Conservation (phyloP, 1,140 invertebrate species). For the Drosophila punjabiensis region DNA sequence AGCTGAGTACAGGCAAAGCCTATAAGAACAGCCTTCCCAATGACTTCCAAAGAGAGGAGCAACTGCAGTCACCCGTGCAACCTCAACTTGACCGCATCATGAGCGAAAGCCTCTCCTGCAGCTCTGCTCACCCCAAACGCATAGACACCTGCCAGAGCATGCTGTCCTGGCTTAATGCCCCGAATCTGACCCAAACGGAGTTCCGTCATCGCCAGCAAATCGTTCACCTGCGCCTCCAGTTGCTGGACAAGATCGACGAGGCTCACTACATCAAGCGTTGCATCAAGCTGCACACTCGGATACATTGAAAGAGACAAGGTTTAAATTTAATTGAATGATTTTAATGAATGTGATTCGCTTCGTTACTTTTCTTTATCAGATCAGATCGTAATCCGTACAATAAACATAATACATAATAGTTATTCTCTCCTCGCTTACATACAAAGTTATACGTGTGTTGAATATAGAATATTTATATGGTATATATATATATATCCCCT, state of each 20-base stretch:
- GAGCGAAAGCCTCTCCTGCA: background rate
- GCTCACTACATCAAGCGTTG: slow-evolving; percentile 26
- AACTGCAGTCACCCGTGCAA: background rate
- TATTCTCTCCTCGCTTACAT: slow-evolving; percentile 51
- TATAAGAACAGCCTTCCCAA: background rate
- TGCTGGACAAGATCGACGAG: slow-evolving; percentile 44
- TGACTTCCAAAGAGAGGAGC: background rate
- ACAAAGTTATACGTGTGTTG: slow-evolving; percentile 62
- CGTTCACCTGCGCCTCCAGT: slow-evolving; percentile 2
- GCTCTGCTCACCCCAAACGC: background rate
- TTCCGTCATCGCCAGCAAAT: slow-evolving; percentile 7
- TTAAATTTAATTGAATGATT: slow-evolving; percentile 52
- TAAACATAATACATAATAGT: slow-evolving; percentile 78
- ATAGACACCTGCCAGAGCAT: slow-evolving; percentile 12
- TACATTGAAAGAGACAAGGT: background rate
- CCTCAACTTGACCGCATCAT: background rate
- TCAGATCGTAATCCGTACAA: slow-evolving; percentile 65
- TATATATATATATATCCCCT: slow-evolving; percentile 49
- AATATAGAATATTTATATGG: slow-evolving; percentile 72
- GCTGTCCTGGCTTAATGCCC: slow-evolving; percentile 17
- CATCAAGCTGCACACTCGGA: slow-evolving; percentile 43
- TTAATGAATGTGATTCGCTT: slow-evolving; percentile 76
- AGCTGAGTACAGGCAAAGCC: background rate
- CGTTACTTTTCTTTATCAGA: slow-evolving; percentile 47
- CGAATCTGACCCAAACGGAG: slow-evolving; percentile 20